Conservation (phyloP, 1,140 invertebrate genomes). For the Procambarus virginalis region DNA sequence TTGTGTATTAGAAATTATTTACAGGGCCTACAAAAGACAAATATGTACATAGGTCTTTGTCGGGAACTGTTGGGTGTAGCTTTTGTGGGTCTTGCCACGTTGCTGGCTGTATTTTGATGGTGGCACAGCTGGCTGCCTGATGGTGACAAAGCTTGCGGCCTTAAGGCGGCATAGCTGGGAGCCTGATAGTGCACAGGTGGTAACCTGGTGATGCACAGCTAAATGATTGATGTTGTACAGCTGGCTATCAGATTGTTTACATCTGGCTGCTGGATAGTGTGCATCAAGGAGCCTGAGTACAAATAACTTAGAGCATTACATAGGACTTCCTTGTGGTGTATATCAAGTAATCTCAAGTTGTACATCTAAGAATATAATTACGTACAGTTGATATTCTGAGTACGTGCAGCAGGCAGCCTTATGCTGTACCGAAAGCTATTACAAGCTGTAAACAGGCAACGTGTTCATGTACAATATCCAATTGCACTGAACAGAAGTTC, state of each 20-base stretch:
- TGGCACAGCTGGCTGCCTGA: too few relatives aligned
- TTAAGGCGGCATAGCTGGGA: background rate
- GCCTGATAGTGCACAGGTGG: background rate
- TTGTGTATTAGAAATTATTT: background rate
- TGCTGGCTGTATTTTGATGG: too few relatives aligned
- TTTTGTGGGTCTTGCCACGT: too few relatives aligned
- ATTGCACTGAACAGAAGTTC: too few relatives aligned
- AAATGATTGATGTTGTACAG: background rate
- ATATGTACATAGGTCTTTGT: background rate
- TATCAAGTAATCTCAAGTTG: too few relatives aligned
- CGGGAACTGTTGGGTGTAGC: background rate
- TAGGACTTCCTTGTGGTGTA: too few relatives aligned
- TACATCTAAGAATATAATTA: too few relatives aligned
- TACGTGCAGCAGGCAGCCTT: background rate
- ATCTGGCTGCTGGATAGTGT: background rate
- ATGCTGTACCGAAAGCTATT: background rate
- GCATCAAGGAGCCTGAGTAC: too few relatives aligned
- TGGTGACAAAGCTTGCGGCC: background rate
- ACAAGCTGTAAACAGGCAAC: background rate
- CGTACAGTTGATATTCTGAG: too few relatives aligned
- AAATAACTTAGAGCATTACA: too few relatives aligned
- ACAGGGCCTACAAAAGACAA: background rate
- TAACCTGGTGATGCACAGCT: background rate
- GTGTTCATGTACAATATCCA: background rate
- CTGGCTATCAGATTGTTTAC: background rate